phyloP scores from a whole-genome alignment of 2,797 vertebrate genomes.

The Anguilla marmorata region DNA sequence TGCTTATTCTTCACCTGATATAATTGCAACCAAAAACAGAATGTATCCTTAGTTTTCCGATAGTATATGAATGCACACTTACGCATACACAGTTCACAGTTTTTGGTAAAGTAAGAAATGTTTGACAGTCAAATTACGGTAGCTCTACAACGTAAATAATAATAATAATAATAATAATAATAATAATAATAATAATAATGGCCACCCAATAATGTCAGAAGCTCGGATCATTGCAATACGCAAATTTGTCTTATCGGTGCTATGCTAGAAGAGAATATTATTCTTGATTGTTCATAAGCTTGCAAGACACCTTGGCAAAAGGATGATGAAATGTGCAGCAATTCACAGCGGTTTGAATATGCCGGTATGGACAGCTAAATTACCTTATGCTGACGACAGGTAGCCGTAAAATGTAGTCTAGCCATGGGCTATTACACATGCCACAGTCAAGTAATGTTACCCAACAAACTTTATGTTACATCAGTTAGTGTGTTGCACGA shows the following conservation, averaged over 20 bases:
- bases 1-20: conserved; percentile 90
- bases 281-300: not conserved
- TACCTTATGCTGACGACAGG: not conserved
- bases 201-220: not conserved
- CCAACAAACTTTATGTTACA: not conserved
- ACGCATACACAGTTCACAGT: not conserved
- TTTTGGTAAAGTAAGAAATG: not conserved
- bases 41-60: not conserved
- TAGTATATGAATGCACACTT: not conserved
- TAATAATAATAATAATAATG: not conserved
- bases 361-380: not conserved
- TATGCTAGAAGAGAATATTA: not conserved
- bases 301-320: not conserved
- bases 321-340: conserved; percentile 41
- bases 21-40: conserved; percentile 20
- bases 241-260: not conserved
- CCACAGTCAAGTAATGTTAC: not conserved
- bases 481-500: not conserved
- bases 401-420: not conserved
- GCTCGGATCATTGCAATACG: not conserved
- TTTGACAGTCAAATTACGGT: not conserved
- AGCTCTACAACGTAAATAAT: not conserved
- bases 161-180: not conserved
- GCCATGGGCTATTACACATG: not conserved
- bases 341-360: not conserved